Conservation (phyloP, 2,113 vertebrate genomes). For the Aleadryas rufinucha region DNA sequence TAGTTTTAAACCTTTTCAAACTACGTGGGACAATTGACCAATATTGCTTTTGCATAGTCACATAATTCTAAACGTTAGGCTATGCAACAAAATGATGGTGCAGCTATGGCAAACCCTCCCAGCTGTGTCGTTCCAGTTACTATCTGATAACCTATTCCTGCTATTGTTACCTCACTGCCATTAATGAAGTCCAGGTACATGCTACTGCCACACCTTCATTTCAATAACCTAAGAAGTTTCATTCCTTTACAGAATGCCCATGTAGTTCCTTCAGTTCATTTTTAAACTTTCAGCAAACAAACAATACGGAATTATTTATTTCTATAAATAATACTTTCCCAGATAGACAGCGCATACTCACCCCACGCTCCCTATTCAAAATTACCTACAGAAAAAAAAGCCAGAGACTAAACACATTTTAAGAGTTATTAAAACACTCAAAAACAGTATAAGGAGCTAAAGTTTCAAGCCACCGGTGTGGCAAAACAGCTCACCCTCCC, state of each 20-base stretch:
- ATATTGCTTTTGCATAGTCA: not conserved
- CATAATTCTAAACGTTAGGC: not conserved
- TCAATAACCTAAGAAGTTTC: not conserved
- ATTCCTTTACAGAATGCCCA: not conserved
- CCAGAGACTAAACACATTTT: not conserved
- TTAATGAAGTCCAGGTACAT: not conserved
- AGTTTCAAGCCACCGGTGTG: not conserved
- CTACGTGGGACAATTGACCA: not conserved
- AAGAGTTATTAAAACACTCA: not conserved
- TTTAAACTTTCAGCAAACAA: not conserved
- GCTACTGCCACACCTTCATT: not conserved
- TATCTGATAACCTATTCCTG: not conserved
- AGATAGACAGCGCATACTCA: not conserved
- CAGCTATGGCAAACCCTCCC: not conserved
- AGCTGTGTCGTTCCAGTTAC: not conserved
- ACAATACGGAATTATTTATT: not conserved
- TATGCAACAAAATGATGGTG: not conserved
- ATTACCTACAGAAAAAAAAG: not conserved
- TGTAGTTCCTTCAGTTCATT: not conserved
- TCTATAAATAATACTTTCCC: not conserved
- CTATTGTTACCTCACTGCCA: not conserved
- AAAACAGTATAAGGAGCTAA: not conserved
- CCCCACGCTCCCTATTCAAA: fast-evolving
- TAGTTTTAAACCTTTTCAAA: not conserved
- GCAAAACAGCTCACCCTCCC: not conserved